Conservation (phyloP, 2,888 invertebrate genomes). For the Cryptocephalus moraei region DNA sequence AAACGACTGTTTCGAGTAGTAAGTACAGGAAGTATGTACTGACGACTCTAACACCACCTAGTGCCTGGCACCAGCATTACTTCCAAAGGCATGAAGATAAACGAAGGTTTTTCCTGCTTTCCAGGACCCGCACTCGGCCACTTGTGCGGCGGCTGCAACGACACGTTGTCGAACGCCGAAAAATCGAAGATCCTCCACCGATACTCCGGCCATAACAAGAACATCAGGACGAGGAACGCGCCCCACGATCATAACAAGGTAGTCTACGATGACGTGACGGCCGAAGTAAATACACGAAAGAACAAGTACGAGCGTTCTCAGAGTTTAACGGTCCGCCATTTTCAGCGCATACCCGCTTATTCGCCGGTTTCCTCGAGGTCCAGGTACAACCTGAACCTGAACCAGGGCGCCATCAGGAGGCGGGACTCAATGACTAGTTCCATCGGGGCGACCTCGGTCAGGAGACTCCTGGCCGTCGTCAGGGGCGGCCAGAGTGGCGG, state of each 20-base stretch:
- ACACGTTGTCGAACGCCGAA: slow-evolving; percentile 24
- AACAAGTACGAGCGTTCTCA: too few relatives aligned
- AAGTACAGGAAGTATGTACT: too few relatives aligned
- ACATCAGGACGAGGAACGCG: slow-evolving; percentile 29
- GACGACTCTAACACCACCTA: too few relatives aligned
- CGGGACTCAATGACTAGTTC: slow-evolving; percentile 63
- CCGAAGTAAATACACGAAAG: slow-evolving; percentile 22
- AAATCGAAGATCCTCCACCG: slow-evolving; percentile 28
- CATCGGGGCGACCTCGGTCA: slow-evolving; percentile 67
- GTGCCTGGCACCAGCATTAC: too few relatives aligned
- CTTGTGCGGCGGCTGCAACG: slow-evolving; percentile 24
- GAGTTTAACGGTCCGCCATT: slow-evolving; percentile 2
- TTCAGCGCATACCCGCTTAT: slow-evolving; percentile 41
- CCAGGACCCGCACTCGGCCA: slow-evolving; percentile 29
- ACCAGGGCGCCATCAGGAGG: slow-evolving; percentile 49
- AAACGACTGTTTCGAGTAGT: too few relatives aligned
- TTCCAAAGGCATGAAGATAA: too few relatives aligned
- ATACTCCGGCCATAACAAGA: slow-evolving; percentile 29
- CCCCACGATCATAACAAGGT: slow-evolving; percentile 27
- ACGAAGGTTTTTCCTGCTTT: background rate
- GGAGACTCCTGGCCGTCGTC: slow-evolving; percentile 56
- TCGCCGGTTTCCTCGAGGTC: slow-evolving; percentile 47
- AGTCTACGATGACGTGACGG: slow-evolving; percentile 30
- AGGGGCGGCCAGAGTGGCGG: slow-evolving; percentile 25
- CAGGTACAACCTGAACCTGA: slow-evolving; percentile 42